Conservation (phyloP, 2,113 vertebrate genomes). For the Carassius gibelio region DNA sequence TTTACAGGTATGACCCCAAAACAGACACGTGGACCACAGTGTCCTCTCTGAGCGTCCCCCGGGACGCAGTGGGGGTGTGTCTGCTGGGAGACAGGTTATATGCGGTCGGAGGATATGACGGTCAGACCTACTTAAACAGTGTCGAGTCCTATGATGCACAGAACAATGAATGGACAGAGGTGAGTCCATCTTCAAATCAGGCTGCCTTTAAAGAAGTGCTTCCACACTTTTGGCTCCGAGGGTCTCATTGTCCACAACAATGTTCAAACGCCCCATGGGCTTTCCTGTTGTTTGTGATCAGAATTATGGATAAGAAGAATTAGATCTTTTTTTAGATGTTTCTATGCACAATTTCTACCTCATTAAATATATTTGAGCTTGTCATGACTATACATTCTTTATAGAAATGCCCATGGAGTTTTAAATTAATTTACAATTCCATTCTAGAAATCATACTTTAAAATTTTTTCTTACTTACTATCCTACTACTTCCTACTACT, state of each 20-base stretch:
- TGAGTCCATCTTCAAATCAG: constrained; percentile 58
- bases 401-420: not conserved
- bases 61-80: constrained; percentile 91
- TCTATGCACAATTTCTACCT: too few relatives aligned
- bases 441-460: too few relatives aligned
- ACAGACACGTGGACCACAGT: constrained; percentile 92
- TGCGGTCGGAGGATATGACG: constrained; percentile 93
- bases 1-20: constrained; percentile 91
- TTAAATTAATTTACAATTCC: too few relatives aligned
- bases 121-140: constrained; percentile 87
- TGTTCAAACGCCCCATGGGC: not conserved
- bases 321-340: too few relatives aligned
- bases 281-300: not conserved
- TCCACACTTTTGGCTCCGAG: not conserved
- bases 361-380: not conserved
- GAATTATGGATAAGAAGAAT: not conserved
- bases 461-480: too few relatives aligned
- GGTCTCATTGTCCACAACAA: not conserved
- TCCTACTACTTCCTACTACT: too few relatives aligned
- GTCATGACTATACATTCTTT: not conserved
- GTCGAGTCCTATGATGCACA: constrained; percentile 95
- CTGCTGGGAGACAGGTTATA: constrained; percentile 90
- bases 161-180: constrained; percentile 96
- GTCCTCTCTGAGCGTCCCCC: constrained; percentile 86
- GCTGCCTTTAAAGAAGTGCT: not conserved